phyloP scores from a whole-genome alignment of 2,888 invertebrate species.

The Arrhopalites spinosus region DNA sequence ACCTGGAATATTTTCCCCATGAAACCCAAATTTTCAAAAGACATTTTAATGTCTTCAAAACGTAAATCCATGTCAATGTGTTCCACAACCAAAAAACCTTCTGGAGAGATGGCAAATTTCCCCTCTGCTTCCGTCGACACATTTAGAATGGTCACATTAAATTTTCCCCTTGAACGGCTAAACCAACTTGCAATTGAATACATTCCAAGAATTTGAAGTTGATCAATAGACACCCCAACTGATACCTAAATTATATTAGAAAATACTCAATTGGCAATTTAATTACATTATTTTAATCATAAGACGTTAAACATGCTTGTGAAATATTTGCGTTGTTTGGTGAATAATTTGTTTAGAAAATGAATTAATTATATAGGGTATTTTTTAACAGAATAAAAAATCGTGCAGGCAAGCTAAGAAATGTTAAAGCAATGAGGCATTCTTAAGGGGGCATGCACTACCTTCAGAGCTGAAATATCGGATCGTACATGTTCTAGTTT shows the following conservation, averaged over 20 bases:
- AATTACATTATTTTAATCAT: too few relatives aligned
- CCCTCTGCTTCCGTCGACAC: conserved; percentile 73
- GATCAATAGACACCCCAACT: conserved; percentile 72
- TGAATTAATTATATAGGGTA: too few relatives aligned
- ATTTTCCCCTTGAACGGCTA: conserved; percentile 73
- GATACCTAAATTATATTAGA: conserved; percentile 67
- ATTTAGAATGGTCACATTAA: conserved; percentile 73
- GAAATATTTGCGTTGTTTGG: too few relatives aligned
- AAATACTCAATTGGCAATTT: not conserved
- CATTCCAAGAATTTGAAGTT: conserved; percentile 72
- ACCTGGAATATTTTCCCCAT: conserved; percentile 68
- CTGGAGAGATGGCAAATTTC: conserved; percentile 71
- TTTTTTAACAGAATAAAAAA: too few relatives aligned
- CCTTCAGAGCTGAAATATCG: conserved; percentile 77
- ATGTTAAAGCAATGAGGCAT: too few relatives aligned
- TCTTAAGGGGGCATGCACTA: conserved; percentile 59
- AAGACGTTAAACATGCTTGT: too few relatives aligned
- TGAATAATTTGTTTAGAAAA: too few relatives aligned
- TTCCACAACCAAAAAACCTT: conserved; percentile 77
- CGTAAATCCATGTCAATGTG: conserved; percentile 78
- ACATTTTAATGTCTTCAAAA: conserved; percentile 75
- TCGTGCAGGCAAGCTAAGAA: too few relatives aligned
- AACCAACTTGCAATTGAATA: conserved; percentile 76
- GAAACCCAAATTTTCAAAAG: conserved; percentile 81
- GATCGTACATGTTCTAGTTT: conserved; percentile 72